Evolutionary conservation across 2,113 vertebrate genomes (phyloP).

Genomic region (Phyllostomus hastatus): DNA sequence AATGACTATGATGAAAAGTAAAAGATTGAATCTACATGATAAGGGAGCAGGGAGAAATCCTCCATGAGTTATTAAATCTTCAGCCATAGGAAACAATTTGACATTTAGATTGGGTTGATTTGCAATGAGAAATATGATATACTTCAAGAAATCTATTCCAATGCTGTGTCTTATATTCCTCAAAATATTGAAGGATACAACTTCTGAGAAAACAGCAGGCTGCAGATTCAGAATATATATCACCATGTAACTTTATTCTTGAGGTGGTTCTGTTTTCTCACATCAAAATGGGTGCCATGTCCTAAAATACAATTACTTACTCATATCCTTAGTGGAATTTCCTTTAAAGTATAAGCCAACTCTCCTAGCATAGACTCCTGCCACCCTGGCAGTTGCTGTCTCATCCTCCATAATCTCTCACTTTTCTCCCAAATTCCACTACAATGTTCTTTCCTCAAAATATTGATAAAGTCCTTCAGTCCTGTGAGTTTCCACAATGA

Average conservation of each 20-base stretch:
- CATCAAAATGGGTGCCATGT: neutral
- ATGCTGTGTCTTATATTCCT: neutral
- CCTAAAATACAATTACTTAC: neutral
- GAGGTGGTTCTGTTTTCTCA: neutral
- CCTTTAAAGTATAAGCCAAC: neutral
- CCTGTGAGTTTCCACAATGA: neutral
- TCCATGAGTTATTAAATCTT: neutral
- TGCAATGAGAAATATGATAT: neutral
- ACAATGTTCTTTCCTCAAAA: neutral
- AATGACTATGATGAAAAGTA: neutral
- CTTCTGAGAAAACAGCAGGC: neutral
- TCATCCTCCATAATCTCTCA: neutral
- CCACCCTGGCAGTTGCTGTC: neutral
- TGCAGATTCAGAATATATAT: neutral
- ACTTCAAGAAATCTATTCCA: neutral
- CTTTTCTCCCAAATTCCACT: neutral
- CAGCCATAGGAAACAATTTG: neutral
- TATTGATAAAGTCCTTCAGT: neutral
- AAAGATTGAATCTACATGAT: neutral
- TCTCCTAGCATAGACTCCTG: neutral
- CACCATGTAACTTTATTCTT: neutral
- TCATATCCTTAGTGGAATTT: neutral
- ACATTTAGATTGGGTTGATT: neutral
- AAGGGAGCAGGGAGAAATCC: neutral
- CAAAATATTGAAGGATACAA: neutral